Base-by-base conservation (phyloP, 2,888 invertebrate genomes). In the Coelogynopora nodosa region DNA sequence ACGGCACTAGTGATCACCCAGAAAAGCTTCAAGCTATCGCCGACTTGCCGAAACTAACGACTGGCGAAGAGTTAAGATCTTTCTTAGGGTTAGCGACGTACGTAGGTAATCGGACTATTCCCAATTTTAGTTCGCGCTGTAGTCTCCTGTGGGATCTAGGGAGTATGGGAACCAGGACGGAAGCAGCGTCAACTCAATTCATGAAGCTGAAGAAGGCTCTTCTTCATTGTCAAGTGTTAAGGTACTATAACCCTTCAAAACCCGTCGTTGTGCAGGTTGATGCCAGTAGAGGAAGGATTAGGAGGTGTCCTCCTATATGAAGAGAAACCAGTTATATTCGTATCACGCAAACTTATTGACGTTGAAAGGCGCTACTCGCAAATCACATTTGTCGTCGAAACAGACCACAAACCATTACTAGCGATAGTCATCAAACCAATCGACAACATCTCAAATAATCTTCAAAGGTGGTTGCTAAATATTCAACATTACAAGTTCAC, bases 301-400 rank as follows among this genome's bases (percentile, higher is more conserved):
- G 80, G 28, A 26, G 80, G 80, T 80, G 80, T 80, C 29, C 23
- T 80, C 29, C 29, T 80, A 29, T 23, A 80, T 10, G 80, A 80
- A 80, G 80, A 29, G 28, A 80, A 80, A n/a, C 80, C 80, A 49
- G 23, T 80, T 80, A 80, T 80, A 23, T 80, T 80, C 80, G 80
- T 80, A 26, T 80, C 80, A 23, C 80, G 80, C 26, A 80, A 80
- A 29, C 80, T 80, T 80, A 80, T 23, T 26, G 28, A 23, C 80
- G 28, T 27, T 23, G 80, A 80, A 80, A 29, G 28, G 28, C n/a
- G 80, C 23, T 80, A 80, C 29, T 80, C 80, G 23, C 80, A 80
- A 29, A 80, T 80, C 29, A 26, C 80, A 23, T 2, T 80, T 27
- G 80, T 80, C 80, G 5, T 80, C 26, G 26, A 80, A 80, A 80